A percentile compares a stretch with the other conserved stretches of the same genome.
Conservation (phyloP, 1,140 invertebrate species). For the Drosophila lacertosa region DNA sequence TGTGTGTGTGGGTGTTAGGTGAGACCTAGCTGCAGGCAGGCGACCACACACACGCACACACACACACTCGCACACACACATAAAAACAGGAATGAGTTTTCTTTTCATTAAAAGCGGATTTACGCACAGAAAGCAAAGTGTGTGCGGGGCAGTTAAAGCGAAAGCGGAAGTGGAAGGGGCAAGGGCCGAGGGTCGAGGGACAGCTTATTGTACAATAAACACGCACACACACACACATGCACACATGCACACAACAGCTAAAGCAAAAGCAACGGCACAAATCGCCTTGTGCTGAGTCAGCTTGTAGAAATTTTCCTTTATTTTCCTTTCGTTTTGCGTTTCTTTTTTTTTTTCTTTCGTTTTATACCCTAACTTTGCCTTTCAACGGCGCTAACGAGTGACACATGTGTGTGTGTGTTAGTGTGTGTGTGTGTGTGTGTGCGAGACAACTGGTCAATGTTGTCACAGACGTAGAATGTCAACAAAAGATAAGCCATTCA, state of each 20-base stretch:
- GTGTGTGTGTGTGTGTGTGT: conserved; percentile 18
- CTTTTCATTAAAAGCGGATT: conserved; percentile 83
- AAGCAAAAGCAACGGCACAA: conserved; percentile 32
- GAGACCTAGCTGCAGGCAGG: conserved; percentile 24
- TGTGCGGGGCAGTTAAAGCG: background rate
- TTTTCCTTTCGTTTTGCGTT: conserved; percentile 27
- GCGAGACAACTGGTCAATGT: conserved; percentile 76
- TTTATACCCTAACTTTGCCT: conserved; percentile 6
- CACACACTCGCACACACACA: conserved; percentile 50
- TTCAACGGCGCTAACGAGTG: conserved; percentile 61
- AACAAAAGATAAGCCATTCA: conserved; percentile 83
- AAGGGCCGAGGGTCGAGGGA: conserved; percentile 28
- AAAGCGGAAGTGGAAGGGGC: background rate
- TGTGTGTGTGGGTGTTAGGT: conserved; percentile 1
- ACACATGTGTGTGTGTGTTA: conserved; percentile 20
- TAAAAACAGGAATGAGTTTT: conserved; percentile 73
- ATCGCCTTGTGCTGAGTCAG: conserved; percentile 50
- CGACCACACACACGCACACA: conserved; percentile 45
- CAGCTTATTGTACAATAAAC: conserved; percentile 80
- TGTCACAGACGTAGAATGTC: conserved; percentile 78
- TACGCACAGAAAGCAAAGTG: conserved; percentile 64
- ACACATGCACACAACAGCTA: conserved; percentile 30
- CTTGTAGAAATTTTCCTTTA: conserved; percentile 51
- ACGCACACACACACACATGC: conserved; percentile 50
- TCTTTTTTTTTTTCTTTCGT: conserved; percentile 22